Evolutionary conservation across 2,113 vertebrate genomes (phyloP).

Genomic region (Paramisgurnus dabryanus): DNA sequence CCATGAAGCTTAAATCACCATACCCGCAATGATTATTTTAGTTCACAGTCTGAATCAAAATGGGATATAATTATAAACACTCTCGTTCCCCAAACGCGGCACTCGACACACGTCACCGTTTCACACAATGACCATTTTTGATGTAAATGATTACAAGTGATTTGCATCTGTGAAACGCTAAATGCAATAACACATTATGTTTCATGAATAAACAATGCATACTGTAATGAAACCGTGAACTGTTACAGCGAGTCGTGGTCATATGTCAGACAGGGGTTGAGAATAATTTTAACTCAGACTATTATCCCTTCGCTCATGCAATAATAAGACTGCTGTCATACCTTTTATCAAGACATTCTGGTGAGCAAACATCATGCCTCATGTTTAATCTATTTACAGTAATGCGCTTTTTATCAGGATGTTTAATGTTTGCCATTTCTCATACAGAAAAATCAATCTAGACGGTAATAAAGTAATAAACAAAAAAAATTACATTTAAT

Average conservation of each 20-base stretch:
- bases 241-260: constrained; percentile 30
- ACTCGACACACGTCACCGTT: neutral
- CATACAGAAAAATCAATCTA: constrained; percentile 37
- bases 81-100: constrained; percentile 5
- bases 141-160: constrained; percentile 29
- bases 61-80: constrained; percentile 46
- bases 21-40: constrained; percentile 43
- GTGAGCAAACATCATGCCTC: constrained; percentile 42
- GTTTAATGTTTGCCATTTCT: constrained; percentile 51
- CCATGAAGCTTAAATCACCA: constrained; percentile 43
- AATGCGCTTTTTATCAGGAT: constrained; percentile 54
- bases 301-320: constrained; percentile 42
- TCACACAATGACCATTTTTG: constrained; percentile 12
- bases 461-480: constrained; percentile 51
- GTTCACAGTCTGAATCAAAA: constrained; percentile 36
- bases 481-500: constrained; percentile 48
- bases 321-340: constrained; percentile 52
- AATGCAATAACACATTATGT: constrained; percentile 36
- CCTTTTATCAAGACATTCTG: constrained; percentile 50
- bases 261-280: constrained; percentile 32
- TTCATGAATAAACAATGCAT: constrained; percentile 46
- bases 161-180: constrained; percentile 36
- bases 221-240: constrained; percentile 24
- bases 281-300: constrained; percentile 13
- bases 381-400: constrained; percentile 49